phyloP scores from a whole-genome alignment of 2,113 vertebrate species.

The Alaudala cheleensis region DNA sequence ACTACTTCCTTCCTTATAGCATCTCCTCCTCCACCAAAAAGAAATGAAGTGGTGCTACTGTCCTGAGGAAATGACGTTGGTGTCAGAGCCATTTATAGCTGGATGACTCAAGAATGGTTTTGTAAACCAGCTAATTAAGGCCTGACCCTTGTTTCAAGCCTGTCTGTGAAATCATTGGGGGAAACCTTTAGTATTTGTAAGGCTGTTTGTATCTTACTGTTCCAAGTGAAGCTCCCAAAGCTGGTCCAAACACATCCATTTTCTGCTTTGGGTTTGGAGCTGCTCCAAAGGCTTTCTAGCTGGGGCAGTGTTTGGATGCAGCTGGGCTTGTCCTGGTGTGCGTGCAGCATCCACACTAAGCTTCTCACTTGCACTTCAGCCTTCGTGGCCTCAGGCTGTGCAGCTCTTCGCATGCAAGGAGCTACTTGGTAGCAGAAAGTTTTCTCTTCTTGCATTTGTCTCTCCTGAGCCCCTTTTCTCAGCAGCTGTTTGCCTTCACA shows the following conservation, averaged over 20 bases:
- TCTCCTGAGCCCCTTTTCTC: not conserved
- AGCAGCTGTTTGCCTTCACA: not conserved
- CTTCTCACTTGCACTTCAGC: not conserved
- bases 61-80: not conserved
- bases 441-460: not conserved
- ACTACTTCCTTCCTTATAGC: not conserved
- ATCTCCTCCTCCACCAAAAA: not conserved
- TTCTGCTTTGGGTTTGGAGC: accelerated
- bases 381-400: not conserved
- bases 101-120: not conserved
- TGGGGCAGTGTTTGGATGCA: not conserved
- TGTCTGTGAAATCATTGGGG: not conserved
- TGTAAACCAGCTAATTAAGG: not conserved
- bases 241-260: not conserved
- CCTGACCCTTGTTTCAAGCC: not conserved
- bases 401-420: not conserved
- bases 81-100: not conserved
- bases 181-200: not conserved
- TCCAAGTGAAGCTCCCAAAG: not conserved
- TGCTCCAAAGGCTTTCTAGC: not conserved
- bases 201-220: not conserved
- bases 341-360: too few relatives aligned
- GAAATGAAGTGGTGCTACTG: not conserved
- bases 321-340: not conserved
- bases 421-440: not conserved